A percentile compares a stretch with the other conserved stretches of the same genome.
phyloP scores from a whole-genome alignment of 2,888 invertebrate genomes.

The Serrognathus titanus region DNA sequence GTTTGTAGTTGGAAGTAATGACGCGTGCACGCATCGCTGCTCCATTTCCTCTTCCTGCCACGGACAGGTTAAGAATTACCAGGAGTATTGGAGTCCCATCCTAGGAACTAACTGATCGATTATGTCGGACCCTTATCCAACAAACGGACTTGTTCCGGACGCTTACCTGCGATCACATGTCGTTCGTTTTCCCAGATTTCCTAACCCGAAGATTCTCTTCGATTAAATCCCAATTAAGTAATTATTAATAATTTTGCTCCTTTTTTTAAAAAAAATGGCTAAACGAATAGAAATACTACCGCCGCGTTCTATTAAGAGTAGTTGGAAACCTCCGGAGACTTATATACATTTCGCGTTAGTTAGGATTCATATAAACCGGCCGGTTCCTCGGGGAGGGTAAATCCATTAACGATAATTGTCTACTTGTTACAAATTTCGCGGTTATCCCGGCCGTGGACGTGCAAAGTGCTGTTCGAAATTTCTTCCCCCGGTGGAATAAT shows the following conservation, averaged over 20 bases:
- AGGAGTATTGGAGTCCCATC: conserved; percentile 10
- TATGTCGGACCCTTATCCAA: conserved; percentile 23
- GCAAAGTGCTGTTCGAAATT: conserved; percentile 19
- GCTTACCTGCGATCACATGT: conserved; percentile 9
- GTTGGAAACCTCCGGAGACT: background rate
- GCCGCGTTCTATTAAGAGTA: too few species aligned
- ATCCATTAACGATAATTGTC: conserved; percentile 17
- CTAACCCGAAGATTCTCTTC: too few species aligned
- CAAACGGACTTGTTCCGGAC: conserved; percentile 19
- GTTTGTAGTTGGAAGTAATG: conserved; percentile 21
- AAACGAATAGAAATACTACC: too few species aligned
- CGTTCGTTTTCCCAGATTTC: background rate
- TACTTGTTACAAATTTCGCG: conserved; percentile 17
- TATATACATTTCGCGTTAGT: background rate
- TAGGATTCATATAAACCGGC: conserved; percentile 2
- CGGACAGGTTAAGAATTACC: conserved; percentile 18
- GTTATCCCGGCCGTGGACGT: conserved; percentile 2
- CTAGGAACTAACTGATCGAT: conserved; percentile 18
- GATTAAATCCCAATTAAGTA: too few species aligned
- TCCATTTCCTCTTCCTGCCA: conserved; percentile 13
- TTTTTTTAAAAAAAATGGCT: too few species aligned
- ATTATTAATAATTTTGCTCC: too few species aligned
- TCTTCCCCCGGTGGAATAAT: conserved; percentile 23
- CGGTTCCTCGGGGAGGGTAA: conserved; percentile 1
- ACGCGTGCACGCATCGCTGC: conserved; percentile 25